Percentiles rank a stretch among this genome's conserved stretches.
These are phyloP conservation scores for Eumaeus atala DNA, from an alignment of 1,140 invertebrate genomes.

Conservation along the genomic window DNA sequence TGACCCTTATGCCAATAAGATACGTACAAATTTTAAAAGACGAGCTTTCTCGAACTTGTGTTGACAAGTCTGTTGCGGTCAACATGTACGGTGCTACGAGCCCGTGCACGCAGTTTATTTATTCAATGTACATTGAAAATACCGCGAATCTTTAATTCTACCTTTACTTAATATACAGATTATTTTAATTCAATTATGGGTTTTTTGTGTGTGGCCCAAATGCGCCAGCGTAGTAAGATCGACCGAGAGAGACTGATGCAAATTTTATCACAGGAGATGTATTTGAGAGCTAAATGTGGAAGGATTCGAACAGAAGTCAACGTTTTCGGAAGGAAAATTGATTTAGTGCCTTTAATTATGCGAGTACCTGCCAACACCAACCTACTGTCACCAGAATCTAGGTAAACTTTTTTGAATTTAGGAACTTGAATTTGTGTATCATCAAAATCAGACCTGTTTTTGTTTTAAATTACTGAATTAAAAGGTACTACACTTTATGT, in stretches of 20 bases:
- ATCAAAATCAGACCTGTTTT: too few species aligned
- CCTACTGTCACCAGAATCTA: too few species aligned
- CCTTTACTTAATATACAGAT: slow-evolving; percentile 1
- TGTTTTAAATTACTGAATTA: too few species aligned
- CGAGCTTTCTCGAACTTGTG: neutral
- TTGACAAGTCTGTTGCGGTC: neutral
- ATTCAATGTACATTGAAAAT: neutral
- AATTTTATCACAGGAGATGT: neutral
- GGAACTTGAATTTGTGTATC: too few species aligned
- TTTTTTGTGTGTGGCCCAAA: slow-evolving; percentile 38
- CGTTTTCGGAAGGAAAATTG: too few species aligned
- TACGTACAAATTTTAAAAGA: neutral
- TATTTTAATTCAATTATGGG: slow-evolving; percentile 35
- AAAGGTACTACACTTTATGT: too few species aligned
- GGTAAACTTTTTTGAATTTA: too few species aligned
- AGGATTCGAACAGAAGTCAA: too few species aligned
- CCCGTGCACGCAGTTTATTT: neutral
- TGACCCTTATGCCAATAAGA: too few species aligned
- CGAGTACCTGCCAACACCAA: too few species aligned
- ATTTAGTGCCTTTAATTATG: too few species aligned
- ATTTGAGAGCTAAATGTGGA: neutral
- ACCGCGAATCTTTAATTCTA: neutral
- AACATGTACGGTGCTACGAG: neutral
- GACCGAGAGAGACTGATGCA: slow-evolving; percentile 24
- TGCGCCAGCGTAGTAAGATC: slow-evolving; percentile 29